Conservation (phyloP, 2,888 invertebrate genomes). For the Drosophila emarginata region DNA sequence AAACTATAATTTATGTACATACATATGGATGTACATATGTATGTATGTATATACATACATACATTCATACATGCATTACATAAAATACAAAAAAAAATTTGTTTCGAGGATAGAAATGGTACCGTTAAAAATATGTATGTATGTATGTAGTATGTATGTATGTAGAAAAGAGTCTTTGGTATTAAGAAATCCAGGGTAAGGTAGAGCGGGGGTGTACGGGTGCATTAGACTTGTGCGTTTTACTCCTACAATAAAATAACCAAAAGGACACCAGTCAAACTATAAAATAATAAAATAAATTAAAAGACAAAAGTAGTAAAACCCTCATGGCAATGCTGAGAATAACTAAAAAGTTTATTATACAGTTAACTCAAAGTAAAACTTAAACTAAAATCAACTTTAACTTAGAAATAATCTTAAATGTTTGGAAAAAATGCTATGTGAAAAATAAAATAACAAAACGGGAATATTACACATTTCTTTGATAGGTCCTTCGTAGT, state of each 20-base stretch:
- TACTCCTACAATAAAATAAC: background rate
- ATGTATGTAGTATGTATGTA: no score
- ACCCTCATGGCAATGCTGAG: background rate
- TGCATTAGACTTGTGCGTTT: background rate
- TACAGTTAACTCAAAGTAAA: constrained; percentile 7
- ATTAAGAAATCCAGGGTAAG: background rate
- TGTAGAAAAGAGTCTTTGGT: background rate
- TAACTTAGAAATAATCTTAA: constrained; percentile 14
- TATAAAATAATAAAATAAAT: background rate
- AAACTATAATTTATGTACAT: no score
- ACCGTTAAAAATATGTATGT: background rate
- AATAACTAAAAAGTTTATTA: constrained; percentile 15
- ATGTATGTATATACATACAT: no score
- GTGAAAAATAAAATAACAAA: constrained; percentile 1
- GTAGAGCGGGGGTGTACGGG: background rate
- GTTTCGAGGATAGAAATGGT: no score
- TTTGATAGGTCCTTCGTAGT: background rate
- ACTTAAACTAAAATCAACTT: constrained; percentile 10
- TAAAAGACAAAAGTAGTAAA: background rate
- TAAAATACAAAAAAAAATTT: no score
- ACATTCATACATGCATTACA: no score
- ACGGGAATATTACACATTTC: background rate
- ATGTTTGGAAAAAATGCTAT: background rate
- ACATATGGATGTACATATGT: no score
- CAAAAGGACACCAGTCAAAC: background rate